Conservation (phyloP, 2,797 vertebrate species). For the Tenualosa thibaudeaui region DNA sequence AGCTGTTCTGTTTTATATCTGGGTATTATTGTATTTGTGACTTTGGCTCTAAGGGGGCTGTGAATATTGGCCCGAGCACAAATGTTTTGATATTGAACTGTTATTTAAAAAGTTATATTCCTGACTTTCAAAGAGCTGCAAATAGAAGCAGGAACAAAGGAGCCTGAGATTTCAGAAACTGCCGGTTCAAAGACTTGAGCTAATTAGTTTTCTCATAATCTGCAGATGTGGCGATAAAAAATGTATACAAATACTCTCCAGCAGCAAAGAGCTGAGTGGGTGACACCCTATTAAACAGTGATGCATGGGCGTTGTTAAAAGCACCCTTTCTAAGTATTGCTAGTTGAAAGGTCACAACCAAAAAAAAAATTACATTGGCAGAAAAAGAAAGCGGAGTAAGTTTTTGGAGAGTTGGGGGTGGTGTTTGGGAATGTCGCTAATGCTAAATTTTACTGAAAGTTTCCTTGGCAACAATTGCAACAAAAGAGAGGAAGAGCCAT, state of each 20-base stretch:
- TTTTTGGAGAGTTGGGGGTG: constrained; percentile 31
- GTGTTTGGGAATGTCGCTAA: background rate
- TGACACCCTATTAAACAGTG: constrained; percentile 72
- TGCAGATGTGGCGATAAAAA: constrained; percentile 75
- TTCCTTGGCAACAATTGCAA: background rate
- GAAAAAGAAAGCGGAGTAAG: constrained; percentile 44
- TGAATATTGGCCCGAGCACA: constrained; percentile 55
- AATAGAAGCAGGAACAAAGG: constrained; percentile 52
- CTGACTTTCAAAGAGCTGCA: constrained; percentile 50
- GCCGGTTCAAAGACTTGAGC: constrained; percentile 59
- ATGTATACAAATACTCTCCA: constrained; percentile 57
- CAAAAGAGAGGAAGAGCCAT: background rate
- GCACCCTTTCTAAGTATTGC: constrained; percentile 55
- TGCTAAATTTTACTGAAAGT: background rate
- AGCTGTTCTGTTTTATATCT: background rate
- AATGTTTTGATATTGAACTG: constrained; percentile 47
- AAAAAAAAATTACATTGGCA: constrained; percentile 57
- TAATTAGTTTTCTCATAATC: constrained; percentile 76
- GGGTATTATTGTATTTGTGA: constrained; percentile 12
- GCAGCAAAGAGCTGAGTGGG: constrained; percentile 36
- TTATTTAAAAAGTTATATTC: constrained; percentile 56
- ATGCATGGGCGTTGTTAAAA: constrained; percentile 64
- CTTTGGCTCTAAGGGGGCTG: constrained; percentile 48
- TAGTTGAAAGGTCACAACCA: constrained; percentile 69
- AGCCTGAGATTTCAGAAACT: constrained; percentile 44